Evolutionary conservation across 1,140 invertebrate genomes (phyloP).

Genomic region (Dysdera silvatica): DNA sequence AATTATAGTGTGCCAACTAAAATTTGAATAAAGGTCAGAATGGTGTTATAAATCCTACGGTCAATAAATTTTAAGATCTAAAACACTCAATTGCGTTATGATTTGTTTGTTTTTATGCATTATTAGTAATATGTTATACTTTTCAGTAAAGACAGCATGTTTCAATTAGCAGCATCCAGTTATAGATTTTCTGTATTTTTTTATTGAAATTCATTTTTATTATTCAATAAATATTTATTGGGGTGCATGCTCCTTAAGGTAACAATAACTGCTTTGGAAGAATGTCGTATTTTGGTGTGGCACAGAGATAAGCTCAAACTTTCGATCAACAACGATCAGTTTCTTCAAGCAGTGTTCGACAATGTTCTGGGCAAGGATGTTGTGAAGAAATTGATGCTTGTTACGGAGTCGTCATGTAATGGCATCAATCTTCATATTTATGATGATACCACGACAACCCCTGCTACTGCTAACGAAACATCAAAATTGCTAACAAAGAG

Average conservation of each 20-base stretch:
- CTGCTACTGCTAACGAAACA: too few relatives aligned
- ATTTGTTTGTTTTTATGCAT: too few relatives aligned
- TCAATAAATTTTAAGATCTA: too few relatives aligned
- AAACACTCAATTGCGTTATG: too few relatives aligned
- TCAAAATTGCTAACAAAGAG: constrained; percentile 19
- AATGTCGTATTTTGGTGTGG: constrained; percentile 76
- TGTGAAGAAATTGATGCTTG: constrained; percentile 82
- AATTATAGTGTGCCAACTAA: too few relatives aligned
- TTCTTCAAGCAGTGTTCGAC: constrained; percentile 75
- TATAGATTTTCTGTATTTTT: too few relatives aligned
- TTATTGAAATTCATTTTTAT: too few relatives aligned
- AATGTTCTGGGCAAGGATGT: constrained; percentile 79
- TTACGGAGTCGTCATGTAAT: constrained; percentile 42
- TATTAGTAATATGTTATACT: too few relatives aligned
- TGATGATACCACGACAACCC: constrained; percentile 19
- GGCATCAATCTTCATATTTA: constrained; percentile 13
- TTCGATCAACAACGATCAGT: constrained; percentile 72
- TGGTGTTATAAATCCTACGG: too few relatives aligned
- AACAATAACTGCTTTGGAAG: constrained; percentile 78
- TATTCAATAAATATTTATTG: not conserved
- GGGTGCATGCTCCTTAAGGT: constrained; percentile 49
- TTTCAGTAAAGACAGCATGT: too few relatives aligned
- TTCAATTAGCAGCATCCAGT: too few relatives aligned
- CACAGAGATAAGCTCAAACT: constrained; percentile 63
- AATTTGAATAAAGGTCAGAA: too few relatives aligned